Conservation (phyloP, 2,888 invertebrate species). For the Caenorhabditis japonica region DNA sequence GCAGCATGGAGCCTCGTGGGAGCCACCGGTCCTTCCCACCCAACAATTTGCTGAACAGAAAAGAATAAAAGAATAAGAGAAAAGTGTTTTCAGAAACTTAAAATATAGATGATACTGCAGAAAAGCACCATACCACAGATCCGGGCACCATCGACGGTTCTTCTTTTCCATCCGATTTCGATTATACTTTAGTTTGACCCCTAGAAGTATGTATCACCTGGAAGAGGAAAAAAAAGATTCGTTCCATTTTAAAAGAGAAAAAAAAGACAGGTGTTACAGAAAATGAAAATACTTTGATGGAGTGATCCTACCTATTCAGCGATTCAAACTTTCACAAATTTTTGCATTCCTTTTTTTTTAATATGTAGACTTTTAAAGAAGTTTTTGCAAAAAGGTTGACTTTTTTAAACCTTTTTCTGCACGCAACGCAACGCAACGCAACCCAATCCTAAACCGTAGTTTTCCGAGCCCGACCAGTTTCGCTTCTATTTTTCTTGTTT, state of each 20-base stretch:
- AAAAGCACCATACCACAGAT: slow-evolving; percentile 34
- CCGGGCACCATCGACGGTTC: slow-evolving; percentile 41
- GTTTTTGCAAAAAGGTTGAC: no score
- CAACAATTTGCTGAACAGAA: slow-evolving; percentile 11
- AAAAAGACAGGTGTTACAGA: not conserved
- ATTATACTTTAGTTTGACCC: no score
- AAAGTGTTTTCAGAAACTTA: not conserved
- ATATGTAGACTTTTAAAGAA: no score
- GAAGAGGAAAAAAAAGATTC: slow-evolving; percentile 6
- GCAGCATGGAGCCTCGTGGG: not conserved
- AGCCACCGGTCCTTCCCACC: slow-evolving; percentile 3
- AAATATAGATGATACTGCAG: not conserved
- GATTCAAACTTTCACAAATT: no score
- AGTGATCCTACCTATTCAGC: no score
- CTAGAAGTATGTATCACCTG: slow-evolving; percentile 25
- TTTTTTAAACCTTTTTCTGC: no score
- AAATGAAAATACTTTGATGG: no score
- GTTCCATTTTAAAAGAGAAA: not conserved
- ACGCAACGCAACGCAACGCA: no score
- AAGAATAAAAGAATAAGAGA: not conserved
- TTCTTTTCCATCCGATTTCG: slow-evolving; percentile 43
- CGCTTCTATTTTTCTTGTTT: slow-evolving; percentile 2
- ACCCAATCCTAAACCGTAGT: no score
- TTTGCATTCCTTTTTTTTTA: no score
- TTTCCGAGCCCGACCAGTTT: not conserved